Percentiles rank a stretch among this genome's conserved stretches.
Conservation (phyloP, 2,888 invertebrate species). For the Napeogenes inachia region DNA sequence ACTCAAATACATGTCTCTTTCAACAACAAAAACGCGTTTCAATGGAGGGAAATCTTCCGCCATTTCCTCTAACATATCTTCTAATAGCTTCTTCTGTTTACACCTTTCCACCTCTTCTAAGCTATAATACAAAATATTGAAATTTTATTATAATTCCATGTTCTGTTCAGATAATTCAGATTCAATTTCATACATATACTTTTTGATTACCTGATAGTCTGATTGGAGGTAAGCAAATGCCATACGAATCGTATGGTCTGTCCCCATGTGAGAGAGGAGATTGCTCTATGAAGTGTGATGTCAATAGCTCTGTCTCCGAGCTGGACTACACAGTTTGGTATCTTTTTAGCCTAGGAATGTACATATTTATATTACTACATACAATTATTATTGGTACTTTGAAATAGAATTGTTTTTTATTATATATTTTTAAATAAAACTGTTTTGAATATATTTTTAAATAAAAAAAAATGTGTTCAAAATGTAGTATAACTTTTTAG, state of each 20-base stretch:
- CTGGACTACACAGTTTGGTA: conserved; percentile 89
- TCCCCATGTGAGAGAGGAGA: conserved; percentile 90
- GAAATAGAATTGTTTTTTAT: too few relatives aligned
- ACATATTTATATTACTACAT: background rate
- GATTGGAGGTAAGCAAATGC: conserved; percentile 89
- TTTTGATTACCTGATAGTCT: conserved; percentile 83
- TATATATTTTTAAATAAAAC: too few relatives aligned
- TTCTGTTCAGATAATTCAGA: too few relatives aligned
- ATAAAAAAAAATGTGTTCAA: too few relatives aligned
- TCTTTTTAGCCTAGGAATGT: conserved; percentile 80
- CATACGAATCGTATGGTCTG: conserved; percentile 92
- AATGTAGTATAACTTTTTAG: too few relatives aligned
- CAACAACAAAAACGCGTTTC: conserved; percentile 93
- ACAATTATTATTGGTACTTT: too few relatives aligned
- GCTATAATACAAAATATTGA: conserved; percentile 60
- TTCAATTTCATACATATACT: background rate
- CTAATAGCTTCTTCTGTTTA: conserved; percentile 93
- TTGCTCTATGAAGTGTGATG: conserved; percentile 92
- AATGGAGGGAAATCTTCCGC: conserved; percentile 95
- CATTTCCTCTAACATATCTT: conserved; percentile 94
- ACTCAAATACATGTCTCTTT: conserved; percentile 94
- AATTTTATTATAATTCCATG: background rate
- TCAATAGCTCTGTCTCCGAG: conserved; percentile 96
- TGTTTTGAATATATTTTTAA: too few relatives aligned
- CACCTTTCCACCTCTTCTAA: conserved; percentile 96